Evolutionary conservation across 1,140 invertebrate genomes (phyloP).

Genomic region (Cyclina sinensis): DNA sequence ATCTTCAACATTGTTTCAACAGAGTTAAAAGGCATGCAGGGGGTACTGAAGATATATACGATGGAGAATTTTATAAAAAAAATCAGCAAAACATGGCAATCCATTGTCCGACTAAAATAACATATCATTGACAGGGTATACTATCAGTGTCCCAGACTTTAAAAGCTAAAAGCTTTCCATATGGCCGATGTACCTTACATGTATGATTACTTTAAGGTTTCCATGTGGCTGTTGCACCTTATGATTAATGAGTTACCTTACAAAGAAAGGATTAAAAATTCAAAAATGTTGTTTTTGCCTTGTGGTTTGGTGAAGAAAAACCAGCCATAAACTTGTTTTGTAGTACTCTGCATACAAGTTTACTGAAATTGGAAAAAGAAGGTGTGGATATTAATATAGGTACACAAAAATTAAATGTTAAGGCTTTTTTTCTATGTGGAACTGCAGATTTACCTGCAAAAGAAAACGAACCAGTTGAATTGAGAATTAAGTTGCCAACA

Average conservation of each 20-base stretch:
- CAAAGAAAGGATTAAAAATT: too few species aligned
- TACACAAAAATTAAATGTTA: too few species aligned
- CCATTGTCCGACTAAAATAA: background rate
- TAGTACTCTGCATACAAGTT: constrained; percentile 29
- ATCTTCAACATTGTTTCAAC: too few species aligned
- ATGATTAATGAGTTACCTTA: background rate
- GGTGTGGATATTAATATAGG: background rate
- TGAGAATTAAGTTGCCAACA: background rate
- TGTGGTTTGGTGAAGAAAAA: constrained; percentile 68
- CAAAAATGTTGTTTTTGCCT: background rate
- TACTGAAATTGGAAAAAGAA: background rate
- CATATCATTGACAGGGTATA: background rate
- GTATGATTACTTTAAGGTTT: too few species aligned
- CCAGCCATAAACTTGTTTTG: constrained; percentile 36
- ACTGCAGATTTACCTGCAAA: background rate
- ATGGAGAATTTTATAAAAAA: too few species aligned
- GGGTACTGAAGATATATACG: too few species aligned
- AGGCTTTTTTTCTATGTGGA: background rate
- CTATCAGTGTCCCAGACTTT: background rate
- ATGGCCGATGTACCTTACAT: too few species aligned
- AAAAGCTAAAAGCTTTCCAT: too few species aligned
- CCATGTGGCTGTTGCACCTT: too few species aligned
- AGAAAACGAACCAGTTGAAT: background rate
- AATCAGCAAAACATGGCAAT: background rate
- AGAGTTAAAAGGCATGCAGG: too few species aligned